A percentile compares a stretch with the other conserved stretches of the same genome.
Conservation (phyloP, 2,888 invertebrate species). For the Dione juno region DNA sequence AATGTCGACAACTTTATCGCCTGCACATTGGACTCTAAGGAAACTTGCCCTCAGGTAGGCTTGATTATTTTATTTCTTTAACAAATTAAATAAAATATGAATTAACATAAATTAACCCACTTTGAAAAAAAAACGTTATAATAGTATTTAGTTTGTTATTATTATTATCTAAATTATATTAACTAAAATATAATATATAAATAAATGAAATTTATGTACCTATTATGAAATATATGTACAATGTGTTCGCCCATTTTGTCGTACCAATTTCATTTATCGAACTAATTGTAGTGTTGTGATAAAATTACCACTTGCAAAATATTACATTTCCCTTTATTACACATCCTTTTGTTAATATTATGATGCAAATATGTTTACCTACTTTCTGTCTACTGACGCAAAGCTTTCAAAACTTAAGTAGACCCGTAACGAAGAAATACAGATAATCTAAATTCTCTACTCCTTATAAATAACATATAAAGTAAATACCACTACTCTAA, state of each 20-base stretch:
- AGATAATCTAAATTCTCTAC: too few relatives aligned
- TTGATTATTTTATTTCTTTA: neutral
- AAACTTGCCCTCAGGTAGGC: conserved; percentile 90
- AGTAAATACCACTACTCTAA: neutral
- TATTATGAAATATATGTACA: neutral
- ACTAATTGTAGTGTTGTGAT: conserved; percentile 4
- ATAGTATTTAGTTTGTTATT: neutral
- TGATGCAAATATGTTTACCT: neutral
- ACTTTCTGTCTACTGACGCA: too few relatives aligned
- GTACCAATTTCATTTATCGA: conserved; percentile 7
- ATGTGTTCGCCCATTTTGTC: neutral
- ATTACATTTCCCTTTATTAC: conserved; percentile 15
- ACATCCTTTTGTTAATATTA: neutral
- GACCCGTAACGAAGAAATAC: too few relatives aligned
- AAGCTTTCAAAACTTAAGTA: too few relatives aligned
- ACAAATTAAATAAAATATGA: neutral
- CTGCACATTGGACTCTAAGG: conserved; percentile 95
- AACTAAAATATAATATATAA: too few relatives aligned
- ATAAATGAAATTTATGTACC: neutral
- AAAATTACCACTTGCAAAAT: conserved; percentile 10
- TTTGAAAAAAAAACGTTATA: neutral
- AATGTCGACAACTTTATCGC: conserved; percentile 96
- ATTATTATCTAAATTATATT: too few relatives aligned
- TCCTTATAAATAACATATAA: too few relatives aligned
- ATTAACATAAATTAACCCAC: neutral